Evolutionary conservation across 2,113 vertebrate genomes (phyloP).

Genomic region (cattle (Bos taurus)): DNA sequence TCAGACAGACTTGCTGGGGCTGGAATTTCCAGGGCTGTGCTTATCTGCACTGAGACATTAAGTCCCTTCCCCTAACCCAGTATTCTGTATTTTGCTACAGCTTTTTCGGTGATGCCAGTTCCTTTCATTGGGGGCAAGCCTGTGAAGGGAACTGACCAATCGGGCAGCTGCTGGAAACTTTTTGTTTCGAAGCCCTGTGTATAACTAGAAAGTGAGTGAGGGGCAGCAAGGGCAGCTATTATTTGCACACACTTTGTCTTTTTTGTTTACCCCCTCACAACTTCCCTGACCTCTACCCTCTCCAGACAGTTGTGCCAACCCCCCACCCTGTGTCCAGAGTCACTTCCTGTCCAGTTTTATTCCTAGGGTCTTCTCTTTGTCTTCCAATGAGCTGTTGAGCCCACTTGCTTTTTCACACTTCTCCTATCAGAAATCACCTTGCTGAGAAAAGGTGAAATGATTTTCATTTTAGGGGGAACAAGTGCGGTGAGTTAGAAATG

Average conservation of each 20-base stretch:
- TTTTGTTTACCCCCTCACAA: not conserved
- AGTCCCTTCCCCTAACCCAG: not conserved
- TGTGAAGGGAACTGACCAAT: not conserved
- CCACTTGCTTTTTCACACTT: not conserved
- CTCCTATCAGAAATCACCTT: not conserved
- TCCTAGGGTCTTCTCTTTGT: not conserved
- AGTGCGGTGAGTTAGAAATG: not conserved
- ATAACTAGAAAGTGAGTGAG: conserved; percentile 18
- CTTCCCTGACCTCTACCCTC: not conserved
- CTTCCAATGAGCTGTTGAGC: not conserved
- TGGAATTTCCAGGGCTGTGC: conserved; percentile 17
- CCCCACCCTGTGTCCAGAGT: not conserved
- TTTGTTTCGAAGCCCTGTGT: not conserved
- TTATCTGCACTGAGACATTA: not conserved
- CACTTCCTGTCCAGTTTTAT: not conserved
- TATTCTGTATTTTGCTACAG: not conserved
- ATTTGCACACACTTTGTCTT: not conserved
- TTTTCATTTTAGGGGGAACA: not conserved
- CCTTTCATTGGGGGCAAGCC: not conserved
- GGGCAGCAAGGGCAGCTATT: not conserved
- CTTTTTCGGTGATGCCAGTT: not conserved
- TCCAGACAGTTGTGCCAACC: not conserved
- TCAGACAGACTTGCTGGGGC: not conserved
- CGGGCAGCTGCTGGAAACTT: not conserved
- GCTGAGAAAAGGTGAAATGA: not conserved